Evolutionary conservation across 2,797 vertebrate species (phyloP).

Genomic region (Lepilemur ruficaudatus): DNA sequence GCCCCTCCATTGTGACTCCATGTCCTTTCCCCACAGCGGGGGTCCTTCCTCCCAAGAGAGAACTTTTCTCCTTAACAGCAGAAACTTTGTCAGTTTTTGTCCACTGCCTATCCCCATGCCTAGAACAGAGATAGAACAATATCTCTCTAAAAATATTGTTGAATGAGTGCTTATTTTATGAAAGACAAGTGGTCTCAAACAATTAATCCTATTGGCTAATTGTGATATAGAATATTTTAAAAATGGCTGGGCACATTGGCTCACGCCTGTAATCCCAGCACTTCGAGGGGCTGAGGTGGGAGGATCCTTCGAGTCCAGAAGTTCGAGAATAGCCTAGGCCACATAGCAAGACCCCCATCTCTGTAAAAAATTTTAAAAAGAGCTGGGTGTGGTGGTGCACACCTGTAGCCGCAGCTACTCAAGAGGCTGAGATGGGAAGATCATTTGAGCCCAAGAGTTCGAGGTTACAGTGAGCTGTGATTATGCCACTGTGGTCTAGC

Average conservation of each 20-base stretch:
- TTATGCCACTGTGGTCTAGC: not conserved
- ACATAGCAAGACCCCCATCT: not conserved
- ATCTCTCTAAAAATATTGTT: not conserved
- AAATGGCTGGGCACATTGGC: not conserved
- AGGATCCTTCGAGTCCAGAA: not conserved
- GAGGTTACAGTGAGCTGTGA: not conserved
- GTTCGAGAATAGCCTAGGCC: not conserved
- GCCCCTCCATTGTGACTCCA: not conserved
- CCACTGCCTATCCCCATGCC: accelerated
- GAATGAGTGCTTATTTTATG: not conserved
- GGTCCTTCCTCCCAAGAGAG: not conserved
- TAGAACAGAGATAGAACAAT: not conserved
- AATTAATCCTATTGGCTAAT: not conserved
- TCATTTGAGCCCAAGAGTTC: not conserved
- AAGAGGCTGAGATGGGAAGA: not conserved
- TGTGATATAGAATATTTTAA: not conserved
- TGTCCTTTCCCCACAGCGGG: not conserved
- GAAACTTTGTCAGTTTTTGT: not conserved
- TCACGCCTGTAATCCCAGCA: not conserved
- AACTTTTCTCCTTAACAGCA: not conserved
- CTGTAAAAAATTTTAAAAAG: not conserved
- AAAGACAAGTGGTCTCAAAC: not conserved
- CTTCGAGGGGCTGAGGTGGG: not conserved
- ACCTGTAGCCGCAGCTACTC: not conserved
- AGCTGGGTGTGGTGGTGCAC: not conserved